These are phyloP conservation scores for Argyrosomus regius DNA, from an alignment of 2,797 vertebrate species.

Conservation along the genomic window DNA sequence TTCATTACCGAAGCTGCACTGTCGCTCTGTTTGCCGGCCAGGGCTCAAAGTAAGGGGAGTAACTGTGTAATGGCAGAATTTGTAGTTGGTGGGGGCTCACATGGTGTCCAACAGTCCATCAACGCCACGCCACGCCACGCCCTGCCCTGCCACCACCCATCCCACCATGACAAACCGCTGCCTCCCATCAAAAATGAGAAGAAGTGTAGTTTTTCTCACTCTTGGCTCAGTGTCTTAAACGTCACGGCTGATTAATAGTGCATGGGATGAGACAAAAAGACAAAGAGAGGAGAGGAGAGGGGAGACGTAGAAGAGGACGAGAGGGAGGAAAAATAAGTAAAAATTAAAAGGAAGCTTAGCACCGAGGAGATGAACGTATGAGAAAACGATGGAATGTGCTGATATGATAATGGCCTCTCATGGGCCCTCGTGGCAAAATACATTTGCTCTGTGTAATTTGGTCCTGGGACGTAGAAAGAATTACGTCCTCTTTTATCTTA, in stretches of 20 bases:
- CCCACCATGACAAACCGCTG: slow-evolving; percentile 1
- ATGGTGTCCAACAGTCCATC: slow-evolving; percentile 38
- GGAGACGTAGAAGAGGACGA: neutral
- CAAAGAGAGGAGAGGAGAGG: neutral
- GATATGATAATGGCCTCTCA: slow-evolving; percentile 60
- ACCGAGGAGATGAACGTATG: slow-evolving; percentile 28
- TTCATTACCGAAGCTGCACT: slow-evolving; percentile 56
- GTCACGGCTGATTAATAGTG: slow-evolving; percentile 70
- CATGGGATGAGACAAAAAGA: slow-evolving; percentile 37
- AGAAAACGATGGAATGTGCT: slow-evolving; percentile 48
- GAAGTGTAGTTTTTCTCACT: slow-evolving; percentile 50
- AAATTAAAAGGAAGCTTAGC: neutral
- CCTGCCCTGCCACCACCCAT: neutral
- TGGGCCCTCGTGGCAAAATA: slow-evolving; percentile 41
- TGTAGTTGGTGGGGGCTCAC: slow-evolving; percentile 43
- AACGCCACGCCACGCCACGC: neutral
- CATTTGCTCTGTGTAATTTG: slow-evolving; percentile 45
- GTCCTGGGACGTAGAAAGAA: slow-evolving; percentile 34
- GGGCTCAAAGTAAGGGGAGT: slow-evolving; percentile 42
- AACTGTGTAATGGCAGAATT: slow-evolving; percentile 52
- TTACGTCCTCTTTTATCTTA: slow-evolving; percentile 51
- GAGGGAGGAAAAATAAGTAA: neutral
- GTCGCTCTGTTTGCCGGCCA: slow-evolving; percentile 44
- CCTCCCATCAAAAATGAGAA: slow-evolving; percentile 7
- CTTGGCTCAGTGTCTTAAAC: slow-evolving; percentile 60